These are phyloP conservation scores for Eudorcas thomsonii DNA, from an alignment of 2,113 vertebrate genomes.

Conservation along the genomic window DNA sequence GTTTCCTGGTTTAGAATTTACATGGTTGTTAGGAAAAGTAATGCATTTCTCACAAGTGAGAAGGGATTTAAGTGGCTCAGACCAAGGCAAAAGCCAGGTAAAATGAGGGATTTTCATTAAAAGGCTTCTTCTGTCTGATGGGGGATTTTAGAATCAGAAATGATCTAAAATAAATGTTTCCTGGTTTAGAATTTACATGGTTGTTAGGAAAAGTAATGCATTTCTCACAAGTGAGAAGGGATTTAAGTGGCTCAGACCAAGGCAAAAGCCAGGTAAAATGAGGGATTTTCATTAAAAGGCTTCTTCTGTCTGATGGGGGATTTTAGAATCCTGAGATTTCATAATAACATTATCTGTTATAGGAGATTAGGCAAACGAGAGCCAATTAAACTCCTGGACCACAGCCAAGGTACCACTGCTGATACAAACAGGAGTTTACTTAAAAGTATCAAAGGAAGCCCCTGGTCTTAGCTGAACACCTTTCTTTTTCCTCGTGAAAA, in stretches of 20 bases:
- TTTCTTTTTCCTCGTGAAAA: neutral
- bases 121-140: conserved; percentile 55
- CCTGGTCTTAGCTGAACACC: conserved; percentile 17
- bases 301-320: conserved; percentile 48
- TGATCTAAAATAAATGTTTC: conserved; percentile 66
- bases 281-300: conserved; percentile 63
- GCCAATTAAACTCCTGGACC: conserved; percentile 76
- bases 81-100: conserved; percentile 58
- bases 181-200: conserved; percentile 42
- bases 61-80: conserved; percentile 23
- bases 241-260: conserved; percentile 46
- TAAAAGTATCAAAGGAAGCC: conserved; percentile 44
- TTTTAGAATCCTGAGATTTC: conserved; percentile 66
- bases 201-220: conserved; percentile 59
- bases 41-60: conserved; percentile 16
- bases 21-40: conserved; percentile 63
- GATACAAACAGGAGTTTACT: conserved; percentile 43
- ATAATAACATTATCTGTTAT: conserved; percentile 73
- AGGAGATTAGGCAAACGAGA: conserved; percentile 72
- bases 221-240: conserved; percentile 1
- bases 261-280: conserved; percentile 50
- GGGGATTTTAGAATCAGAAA: conserved; percentile 58
- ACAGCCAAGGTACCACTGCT: conserved; percentile 47
- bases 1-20: conserved; percentile 62
- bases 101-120: conserved; percentile 60